Conservation (phyloP, 2,888 invertebrate genomes). For the Uropetala carovei region DNA sequence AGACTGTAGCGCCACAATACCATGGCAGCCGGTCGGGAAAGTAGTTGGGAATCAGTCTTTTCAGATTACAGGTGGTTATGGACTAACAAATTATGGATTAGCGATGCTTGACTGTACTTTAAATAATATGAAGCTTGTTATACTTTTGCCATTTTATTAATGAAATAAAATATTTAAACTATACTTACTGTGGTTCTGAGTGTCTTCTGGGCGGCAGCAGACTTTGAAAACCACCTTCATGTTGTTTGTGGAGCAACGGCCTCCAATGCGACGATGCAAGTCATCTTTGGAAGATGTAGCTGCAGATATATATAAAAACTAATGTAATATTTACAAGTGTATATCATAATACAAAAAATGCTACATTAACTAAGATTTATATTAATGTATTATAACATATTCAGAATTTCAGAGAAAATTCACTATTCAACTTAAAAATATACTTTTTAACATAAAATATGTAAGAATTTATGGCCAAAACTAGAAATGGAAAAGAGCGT, state of each 20-base stretch:
- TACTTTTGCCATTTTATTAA: neutral
- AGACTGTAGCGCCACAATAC: too few species aligned
- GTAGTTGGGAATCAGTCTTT: too few species aligned
- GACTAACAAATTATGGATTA: too few species aligned
- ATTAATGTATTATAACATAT: neutral
- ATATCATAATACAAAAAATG: neutral
- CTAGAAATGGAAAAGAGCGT: too few species aligned
- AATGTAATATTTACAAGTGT: neutral
- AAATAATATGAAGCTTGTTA: neutral
- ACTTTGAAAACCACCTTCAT: slow-evolving; percentile 98
- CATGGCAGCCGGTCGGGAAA: too few species aligned
- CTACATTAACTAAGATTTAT: neutral
- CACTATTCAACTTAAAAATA: neutral
- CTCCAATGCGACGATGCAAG: slow-evolving; percentile 93
- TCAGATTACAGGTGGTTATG: too few species aligned
- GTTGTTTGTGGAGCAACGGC: slow-evolving; percentile 93
- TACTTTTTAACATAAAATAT: neutral
- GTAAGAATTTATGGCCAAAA: too few species aligned
- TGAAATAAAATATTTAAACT: neutral
- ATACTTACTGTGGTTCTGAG: slow-evolving; percentile 75
- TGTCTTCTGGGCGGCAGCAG: slow-evolving; percentile 87
- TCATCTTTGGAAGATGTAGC: slow-evolving; percentile 95
- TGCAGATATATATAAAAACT: slow-evolving; percentile 73
- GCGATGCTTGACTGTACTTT: too few species aligned
- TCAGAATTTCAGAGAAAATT: neutral